A percentile compares a stretch with the other conserved stretches of the same genome.
Conservation (phyloP, 2,888 invertebrate species). For the Agonopterix arenella region DNA sequence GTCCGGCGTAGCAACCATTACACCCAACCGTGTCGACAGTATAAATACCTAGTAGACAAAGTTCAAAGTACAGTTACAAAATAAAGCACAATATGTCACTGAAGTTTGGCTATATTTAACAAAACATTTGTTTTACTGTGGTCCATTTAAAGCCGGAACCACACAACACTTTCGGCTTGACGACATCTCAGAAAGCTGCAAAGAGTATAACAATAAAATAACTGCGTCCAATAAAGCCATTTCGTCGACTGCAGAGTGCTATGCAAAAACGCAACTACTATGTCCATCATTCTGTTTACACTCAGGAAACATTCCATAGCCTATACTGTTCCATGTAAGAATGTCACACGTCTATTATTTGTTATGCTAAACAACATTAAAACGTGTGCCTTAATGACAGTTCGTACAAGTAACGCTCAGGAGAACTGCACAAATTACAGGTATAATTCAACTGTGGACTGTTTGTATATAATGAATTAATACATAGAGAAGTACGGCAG, state of each 20-base stretch:
- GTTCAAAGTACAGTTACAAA: too few relatives aligned
- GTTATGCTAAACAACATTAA: conserved; percentile 63
- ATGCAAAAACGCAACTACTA: background rate
- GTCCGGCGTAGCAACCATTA: too few relatives aligned
- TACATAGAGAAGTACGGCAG: conserved; percentile 35
- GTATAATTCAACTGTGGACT: conserved; percentile 45
- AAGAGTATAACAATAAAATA: too few relatives aligned
- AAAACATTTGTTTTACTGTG: too few relatives aligned
- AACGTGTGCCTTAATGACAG: conserved; percentile 52
- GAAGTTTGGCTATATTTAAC: too few relatives aligned
- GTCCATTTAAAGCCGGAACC: too few relatives aligned
- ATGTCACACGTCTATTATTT: conserved; percentile 60
- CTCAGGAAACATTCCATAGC: conserved; percentile 19
- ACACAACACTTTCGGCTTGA: too few relatives aligned
- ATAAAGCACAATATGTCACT: too few relatives aligned
- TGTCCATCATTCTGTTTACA: conserved; percentile 3
- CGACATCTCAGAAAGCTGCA: too few relatives aligned
- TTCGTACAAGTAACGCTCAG: conserved; percentile 9
- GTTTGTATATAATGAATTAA: conserved; percentile 52
- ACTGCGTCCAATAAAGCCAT: too few relatives aligned
- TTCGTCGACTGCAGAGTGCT: background rate
- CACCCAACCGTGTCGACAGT: too few relatives aligned
- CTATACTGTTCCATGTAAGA: conserved; percentile 9
- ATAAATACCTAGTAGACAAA: too few relatives aligned
- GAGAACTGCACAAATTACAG: conserved; percentile 49